A percentile compares a stretch with the other conserved stretches of the same genome.
These are phyloP conservation scores for Catalaphyllia jardinei DNA, from an alignment of 64 coral and sea anemone genomes.

Conservation along the genomic window DNA sequence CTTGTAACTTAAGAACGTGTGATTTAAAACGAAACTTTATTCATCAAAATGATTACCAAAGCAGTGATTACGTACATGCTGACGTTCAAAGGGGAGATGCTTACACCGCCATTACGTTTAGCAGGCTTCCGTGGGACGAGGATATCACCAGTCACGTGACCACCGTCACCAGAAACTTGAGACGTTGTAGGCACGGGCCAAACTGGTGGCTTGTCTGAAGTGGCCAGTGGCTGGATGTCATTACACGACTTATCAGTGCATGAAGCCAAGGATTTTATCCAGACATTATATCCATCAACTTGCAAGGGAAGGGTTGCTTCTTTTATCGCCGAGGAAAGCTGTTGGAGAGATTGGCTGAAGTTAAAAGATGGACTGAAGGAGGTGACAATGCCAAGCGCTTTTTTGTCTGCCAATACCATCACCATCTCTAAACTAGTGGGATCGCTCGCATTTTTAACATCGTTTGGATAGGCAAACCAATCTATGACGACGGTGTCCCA, in stretches of 20 bases:
- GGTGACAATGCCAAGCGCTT: background rate
- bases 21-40: no score
- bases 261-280: constrained; percentile 37
- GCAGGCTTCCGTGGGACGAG: no score
- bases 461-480: constrained; percentile 23
- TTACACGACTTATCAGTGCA: constrained; percentile 30
- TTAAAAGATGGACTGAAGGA: background rate
- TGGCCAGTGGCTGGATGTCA: background rate
- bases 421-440: background rate
- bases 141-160: no score
- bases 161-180: no score
- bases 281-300: constrained; percentile 34
- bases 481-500: constrained; percentile 54
- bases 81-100: no score
- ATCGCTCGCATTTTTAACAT: background rate
- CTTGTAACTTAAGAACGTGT: no score
- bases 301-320: constrained; percentile 12
- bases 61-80: no score
- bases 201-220: constrained; percentile 13
- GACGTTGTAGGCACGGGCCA: no score
- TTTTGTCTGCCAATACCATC: constrained; percentile 53
- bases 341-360: constrained; percentile 13
- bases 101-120: no score
- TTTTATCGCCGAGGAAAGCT: constrained; percentile 27
- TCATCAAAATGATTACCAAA: no score